These are phyloP conservation scores for Danaus plexippus DNA, from an alignment of 1,140 invertebrate genomes.

Conservation along the genomic window DNA sequence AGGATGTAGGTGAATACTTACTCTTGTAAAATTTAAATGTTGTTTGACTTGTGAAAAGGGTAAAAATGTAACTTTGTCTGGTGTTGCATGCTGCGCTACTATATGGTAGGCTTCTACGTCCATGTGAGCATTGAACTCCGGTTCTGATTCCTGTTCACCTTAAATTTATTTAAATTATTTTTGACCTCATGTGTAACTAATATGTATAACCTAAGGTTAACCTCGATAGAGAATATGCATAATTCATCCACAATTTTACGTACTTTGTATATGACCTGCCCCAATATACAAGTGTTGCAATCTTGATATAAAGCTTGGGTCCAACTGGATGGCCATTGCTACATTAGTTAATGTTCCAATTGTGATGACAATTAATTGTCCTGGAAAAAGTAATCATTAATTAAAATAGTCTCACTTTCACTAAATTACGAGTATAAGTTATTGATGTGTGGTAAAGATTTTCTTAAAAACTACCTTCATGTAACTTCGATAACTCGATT, in stretches of 20 bases:
- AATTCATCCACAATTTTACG: conserved; percentile 10
- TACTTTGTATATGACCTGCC: conserved; percentile 52
- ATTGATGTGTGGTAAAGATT: too few species aligned
- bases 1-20: conserved; percentile 12
- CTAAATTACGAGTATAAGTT: too few species aligned
- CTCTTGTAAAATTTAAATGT: conserved; percentile 34
- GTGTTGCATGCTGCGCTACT: conserved; percentile 33
- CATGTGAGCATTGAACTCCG: conserved; percentile 53
- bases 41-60: conserved; percentile 50
- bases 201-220: too few species aligned
- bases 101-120: conserved; percentile 56
- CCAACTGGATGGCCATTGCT: conserved; percentile 44
- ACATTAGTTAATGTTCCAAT: conserved; percentile 52
- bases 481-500: conserved; percentile 41
- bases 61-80: conserved; percentile 50
- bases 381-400: conserved; percentile 24
- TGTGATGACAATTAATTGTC: conserved; percentile 39
- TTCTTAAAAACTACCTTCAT: conserved; percentile 34
- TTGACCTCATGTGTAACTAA: neutral
- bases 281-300: conserved; percentile 49
- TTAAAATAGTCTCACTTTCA: neutral
- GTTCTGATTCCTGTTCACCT: conserved; percentile 33
- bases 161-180: conserved; percentile 5
- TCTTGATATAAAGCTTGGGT: conserved; percentile 41
- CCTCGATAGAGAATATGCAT: too few species aligned